Percentiles rank a stretch among this genome's conserved stretches.
phyloP scores from a whole-genome alignment of 2,797 vertebrate species.

The Hyperoplus immaculatus region DNA sequence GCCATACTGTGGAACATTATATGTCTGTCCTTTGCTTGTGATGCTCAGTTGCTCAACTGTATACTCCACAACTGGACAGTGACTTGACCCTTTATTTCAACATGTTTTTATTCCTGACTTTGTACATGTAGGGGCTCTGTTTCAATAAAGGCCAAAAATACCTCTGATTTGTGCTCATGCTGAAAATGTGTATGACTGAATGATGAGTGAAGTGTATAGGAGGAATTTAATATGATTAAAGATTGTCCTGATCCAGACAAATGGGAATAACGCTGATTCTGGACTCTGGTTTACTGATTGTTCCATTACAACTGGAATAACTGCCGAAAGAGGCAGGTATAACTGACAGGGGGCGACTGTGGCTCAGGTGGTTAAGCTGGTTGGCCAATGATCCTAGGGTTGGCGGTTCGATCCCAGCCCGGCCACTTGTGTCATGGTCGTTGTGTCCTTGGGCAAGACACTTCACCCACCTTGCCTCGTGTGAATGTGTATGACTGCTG shows the following conservation, averaged over 20 bases:
- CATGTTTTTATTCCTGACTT: slow-evolving; percentile 34
- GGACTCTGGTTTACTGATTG: too few relatives aligned
- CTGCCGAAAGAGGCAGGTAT: not conserved
- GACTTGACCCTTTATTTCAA: slow-evolving; percentile 20
- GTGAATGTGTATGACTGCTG: too few relatives aligned
- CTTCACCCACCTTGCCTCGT: too few relatives aligned
- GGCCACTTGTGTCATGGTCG: too few relatives aligned
- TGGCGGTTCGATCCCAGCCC: too few relatives aligned
- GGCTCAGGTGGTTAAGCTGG: too few relatives aligned
- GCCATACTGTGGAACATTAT: slow-evolving; percentile 10
- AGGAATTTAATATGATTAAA: not conserved
- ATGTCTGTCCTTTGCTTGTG: slow-evolving; percentile 12
- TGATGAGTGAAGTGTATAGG: not conserved
- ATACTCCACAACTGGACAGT: not conserved
- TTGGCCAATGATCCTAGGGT: too few relatives aligned
- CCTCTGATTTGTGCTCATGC: not conserved
- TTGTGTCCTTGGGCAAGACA: too few relatives aligned
- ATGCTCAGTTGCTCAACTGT: slow-evolving; percentile 9
- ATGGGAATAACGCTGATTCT: not conserved
- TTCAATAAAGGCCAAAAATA: slow-evolving; percentile 66
- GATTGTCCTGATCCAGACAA: not conserved
- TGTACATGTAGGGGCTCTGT: slow-evolving; percentile 46
- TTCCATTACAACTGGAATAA: too few relatives aligned
- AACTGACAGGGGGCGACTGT: too few relatives aligned
- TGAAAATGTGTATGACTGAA: not conserved